Conservation (phyloP, 2,888 invertebrate species). For the Aphidius colemani region DNA sequence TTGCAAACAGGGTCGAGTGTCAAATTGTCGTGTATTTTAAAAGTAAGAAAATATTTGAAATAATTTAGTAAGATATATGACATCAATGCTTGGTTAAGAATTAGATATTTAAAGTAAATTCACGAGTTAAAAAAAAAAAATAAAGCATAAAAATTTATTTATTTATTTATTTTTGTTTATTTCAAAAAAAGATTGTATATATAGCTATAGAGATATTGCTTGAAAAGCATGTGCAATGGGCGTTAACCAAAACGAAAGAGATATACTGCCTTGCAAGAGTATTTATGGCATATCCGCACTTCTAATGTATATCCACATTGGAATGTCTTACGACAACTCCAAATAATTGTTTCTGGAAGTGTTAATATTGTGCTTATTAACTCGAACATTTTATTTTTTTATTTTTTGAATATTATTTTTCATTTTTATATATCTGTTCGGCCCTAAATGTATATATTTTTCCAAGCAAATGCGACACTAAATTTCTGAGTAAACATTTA, state of each 20-base stretch:
- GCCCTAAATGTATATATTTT: no score
- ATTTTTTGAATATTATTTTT: conserved; percentile 8
- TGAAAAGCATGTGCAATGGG: conserved; percentile 58
- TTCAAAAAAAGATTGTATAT: neutral
- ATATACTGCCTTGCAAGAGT: conserved; percentile 56
- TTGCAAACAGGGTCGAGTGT: conserved; percentile 9
- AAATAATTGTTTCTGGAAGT: conserved; percentile 58
- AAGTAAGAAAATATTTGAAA: no score
- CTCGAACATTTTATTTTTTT: conserved; percentile 27
- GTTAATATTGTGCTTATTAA: conserved; percentile 52
- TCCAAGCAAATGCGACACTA: conserved; percentile 5
- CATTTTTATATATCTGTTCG: neutral
- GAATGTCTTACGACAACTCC: conserved; percentile 49
- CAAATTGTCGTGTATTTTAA: neutral
- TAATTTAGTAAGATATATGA: neutral
- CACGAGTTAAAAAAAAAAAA: neutral
- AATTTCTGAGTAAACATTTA: no score
- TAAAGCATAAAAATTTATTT: no score
- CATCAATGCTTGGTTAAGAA: conserved; percentile 1
- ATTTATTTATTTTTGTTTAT: no score
- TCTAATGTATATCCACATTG: conserved; percentile 42
- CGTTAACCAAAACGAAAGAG: conserved; percentile 56
- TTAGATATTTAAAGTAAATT: neutral
- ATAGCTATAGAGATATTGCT: conserved; percentile 24
- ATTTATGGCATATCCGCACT: conserved; percentile 59